Evolutionary conservation across 2,888 invertebrate genomes (phyloP).

Genomic region (Slavum lentiscoides): DNA sequence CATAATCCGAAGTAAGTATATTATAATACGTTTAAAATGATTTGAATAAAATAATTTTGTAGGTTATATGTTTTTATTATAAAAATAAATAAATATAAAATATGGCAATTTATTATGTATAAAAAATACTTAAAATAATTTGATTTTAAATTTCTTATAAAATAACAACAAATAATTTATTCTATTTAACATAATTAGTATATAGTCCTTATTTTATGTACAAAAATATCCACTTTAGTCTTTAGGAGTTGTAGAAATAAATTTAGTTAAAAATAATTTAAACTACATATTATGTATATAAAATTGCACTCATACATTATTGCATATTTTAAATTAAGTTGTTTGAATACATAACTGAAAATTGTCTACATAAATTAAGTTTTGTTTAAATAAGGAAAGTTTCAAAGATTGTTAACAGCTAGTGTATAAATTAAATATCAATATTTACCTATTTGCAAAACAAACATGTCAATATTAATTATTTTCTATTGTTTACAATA

Average conservation of each 20-base stretch:
- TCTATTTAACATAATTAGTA: conserved; percentile 6
- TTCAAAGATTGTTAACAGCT: too few relatives aligned
- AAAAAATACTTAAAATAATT: conserved; percentile 23
- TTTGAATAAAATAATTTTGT: neutral
- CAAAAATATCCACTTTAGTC: neutral
- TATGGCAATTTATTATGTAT: conserved; percentile 39
- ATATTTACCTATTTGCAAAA: neutral
- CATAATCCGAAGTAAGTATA: too few relatives aligned
- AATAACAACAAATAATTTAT: conserved; percentile 41
- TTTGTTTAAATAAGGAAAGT: too few relatives aligned
- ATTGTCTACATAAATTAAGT: neutral
- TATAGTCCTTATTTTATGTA: neutral
- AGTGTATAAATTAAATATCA: neutral
- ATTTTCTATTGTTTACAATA: too few relatives aligned
- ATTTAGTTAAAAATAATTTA: neutral
- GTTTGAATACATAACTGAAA: neutral
- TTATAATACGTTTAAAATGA: neutral
- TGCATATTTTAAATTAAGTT: neutral
- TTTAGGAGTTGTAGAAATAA: neutral
- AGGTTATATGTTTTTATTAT: conserved; percentile 3
- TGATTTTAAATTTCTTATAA: conserved; percentile 34
- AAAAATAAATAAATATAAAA: conserved; percentile 35
- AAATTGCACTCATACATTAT: conserved; percentile 17
- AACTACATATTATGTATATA: neutral
- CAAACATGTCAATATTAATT: too few relatives aligned